A percentile compares a stretch with the other conserved stretches of the same genome.
phyloP scores from a whole-genome alignment of 2,797 vertebrate genomes.

The Rhodeus uyekii region DNA sequence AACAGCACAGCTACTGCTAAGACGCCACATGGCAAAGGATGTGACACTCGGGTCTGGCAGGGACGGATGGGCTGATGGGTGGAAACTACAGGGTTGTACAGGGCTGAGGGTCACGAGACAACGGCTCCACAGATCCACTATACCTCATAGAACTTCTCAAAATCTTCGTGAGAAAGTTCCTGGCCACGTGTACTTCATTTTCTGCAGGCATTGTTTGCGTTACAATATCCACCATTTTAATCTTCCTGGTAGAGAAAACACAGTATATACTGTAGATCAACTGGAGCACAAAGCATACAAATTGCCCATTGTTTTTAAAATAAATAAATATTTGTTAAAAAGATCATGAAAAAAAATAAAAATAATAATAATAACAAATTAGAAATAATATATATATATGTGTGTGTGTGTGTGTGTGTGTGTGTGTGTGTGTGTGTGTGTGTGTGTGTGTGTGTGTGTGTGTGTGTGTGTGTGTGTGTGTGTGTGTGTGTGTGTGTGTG shows the following conservation, averaged over 20 bases:
- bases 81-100: background rate
- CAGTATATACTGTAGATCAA: background rate
- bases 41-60: slow-evolving; percentile 28
- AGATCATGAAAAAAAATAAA: background rate
- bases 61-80: slow-evolving; percentile 14
- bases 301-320: background rate
- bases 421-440: too few relatives aligned
- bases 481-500: too few relatives aligned
- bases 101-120: slow-evolving; percentile 3
- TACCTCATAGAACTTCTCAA: slow-evolving; percentile 93
- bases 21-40: slow-evolving; percentile 1
- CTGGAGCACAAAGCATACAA: background rate
- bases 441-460: too few relatives aligned
- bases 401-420: too few relatives aligned
- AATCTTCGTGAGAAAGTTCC: slow-evolving; percentile 88
- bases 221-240: slow-evolving; percentile 82
- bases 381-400: too few relatives aligned
- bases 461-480: too few relatives aligned
- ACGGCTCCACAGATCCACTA: slow-evolving; percentile 46
- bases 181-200: slow-evolving; percentile 82
- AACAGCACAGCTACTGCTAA: slow-evolving; percentile 34
- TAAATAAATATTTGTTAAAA: background rate
- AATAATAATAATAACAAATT: background rate
- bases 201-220: slow-evolving; percentile 82
- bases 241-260: slow-evolving; percentile 69